Conservation (phyloP, 2,888 invertebrate genomes). For the Selenia dentaria region DNA sequence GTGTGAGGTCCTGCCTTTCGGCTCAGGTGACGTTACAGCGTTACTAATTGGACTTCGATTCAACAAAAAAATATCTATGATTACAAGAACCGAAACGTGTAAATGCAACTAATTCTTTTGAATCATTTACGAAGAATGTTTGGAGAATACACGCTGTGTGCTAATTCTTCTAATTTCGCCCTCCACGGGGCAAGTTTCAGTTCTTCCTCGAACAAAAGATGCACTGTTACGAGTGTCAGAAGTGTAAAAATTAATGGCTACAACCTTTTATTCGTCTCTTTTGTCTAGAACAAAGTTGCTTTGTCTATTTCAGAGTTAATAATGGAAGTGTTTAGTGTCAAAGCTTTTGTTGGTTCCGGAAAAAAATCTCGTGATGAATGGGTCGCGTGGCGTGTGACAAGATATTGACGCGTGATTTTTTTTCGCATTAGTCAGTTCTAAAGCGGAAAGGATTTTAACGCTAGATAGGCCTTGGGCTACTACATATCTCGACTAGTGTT, state of each 20-base stretch:
- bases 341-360: conserved; percentile 71
- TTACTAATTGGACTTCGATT: conserved; percentile 70
- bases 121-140: conserved; percentile 38
- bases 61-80: conserved; percentile 51
- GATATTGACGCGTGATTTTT: conserved; percentile 68
- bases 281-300: conserved; percentile 76
- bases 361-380: conserved; percentile 69
- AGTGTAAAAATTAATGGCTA: conserved; percentile 78
- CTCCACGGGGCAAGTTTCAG: conserved; percentile 52
- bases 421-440: conserved; percentile 63
- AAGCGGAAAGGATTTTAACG: conserved; percentile 29
- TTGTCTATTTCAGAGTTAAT: conserved; percentile 78
- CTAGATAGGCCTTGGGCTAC: too few species aligned
- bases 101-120: conserved; percentile 61
- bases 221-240: conserved; percentile 78
- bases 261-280: conserved; percentile 73
- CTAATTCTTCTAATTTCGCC: conserved; percentile 58
- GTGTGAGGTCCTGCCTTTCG: conserved; percentile 72
- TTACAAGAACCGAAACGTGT: conserved; percentile 62
- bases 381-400: conserved; percentile 73
- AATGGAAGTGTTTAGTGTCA: conserved; percentile 82
- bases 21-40: conserved; percentile 77
- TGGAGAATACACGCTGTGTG: conserved; percentile 66
- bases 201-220: conserved; percentile 66
- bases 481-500: too few species aligned